Conservation (phyloP, 2,113 vertebrate species). For the Chelonoidis abingdonii region DNA sequence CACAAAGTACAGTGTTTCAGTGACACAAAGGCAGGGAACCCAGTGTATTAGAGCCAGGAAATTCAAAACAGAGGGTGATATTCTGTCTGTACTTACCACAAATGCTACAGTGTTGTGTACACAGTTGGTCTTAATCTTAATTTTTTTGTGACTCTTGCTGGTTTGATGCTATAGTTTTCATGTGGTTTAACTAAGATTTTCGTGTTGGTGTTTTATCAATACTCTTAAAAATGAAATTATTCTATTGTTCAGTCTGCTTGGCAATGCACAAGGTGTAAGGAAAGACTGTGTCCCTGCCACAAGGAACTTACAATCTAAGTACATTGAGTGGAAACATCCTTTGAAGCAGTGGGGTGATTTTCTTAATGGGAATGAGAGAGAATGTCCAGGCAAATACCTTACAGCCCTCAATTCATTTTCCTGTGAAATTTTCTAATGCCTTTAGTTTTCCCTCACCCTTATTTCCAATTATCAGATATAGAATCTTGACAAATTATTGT, state of each 20-base stretch:
- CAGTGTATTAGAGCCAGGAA: neutral
- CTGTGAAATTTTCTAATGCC: constrained; percentile 59
- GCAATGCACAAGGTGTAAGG: neutral
- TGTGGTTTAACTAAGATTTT: neutral
- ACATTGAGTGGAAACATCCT: constrained; percentile 14
- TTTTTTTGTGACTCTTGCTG: neutral
- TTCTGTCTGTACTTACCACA: neutral
- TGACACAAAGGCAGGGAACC: constrained; percentile 26
- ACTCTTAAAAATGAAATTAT: constrained; percentile 18
- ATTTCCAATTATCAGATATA: constrained; percentile 39
- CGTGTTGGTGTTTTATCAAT: neutral
- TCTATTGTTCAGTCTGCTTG: neutral
- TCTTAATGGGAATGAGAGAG: constrained; percentile 30
- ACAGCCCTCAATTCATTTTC: constrained; percentile 22
- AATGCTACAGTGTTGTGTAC: neutral
- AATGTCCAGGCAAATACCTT: constrained; percentile 50
- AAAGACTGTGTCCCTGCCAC: constrained; percentile 36
- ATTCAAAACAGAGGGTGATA: neutral
- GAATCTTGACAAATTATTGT: constrained; percentile 58
- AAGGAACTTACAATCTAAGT: neutral
- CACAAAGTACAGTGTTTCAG: constrained; percentile 6
- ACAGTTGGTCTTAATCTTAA: neutral
- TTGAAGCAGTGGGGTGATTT: constrained; percentile 19
- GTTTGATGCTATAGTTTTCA: neutral
- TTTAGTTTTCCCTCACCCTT: constrained; percentile 45